A percentile compares a stretch with the other conserved stretches of the same genome.
phyloP scores from a whole-genome alignment of 2,113 vertebrate species.

The Thamnophis sirtalis region DNA sequence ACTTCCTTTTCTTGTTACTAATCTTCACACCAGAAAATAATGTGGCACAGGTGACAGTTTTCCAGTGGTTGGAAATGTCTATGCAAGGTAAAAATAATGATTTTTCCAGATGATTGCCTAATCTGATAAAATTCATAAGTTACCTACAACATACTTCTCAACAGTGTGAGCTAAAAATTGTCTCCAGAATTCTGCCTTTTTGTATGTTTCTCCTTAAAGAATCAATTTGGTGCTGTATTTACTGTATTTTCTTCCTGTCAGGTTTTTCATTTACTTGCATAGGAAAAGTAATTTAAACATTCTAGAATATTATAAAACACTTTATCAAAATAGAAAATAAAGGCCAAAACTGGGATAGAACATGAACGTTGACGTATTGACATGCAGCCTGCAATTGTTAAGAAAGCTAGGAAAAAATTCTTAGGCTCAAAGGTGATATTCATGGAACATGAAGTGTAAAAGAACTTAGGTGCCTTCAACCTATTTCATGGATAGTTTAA shows the following conservation, averaged over 20 bases:
- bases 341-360: not conserved
- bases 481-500: not conserved
- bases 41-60: not conserved
- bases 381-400: not conserved
- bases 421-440: not conserved
- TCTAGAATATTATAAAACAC: not conserved
- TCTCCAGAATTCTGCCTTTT: not conserved
- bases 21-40: accelerated
- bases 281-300: not conserved
- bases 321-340: not conserved
- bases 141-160: not conserved
- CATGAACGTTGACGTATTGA: not conserved
- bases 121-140: not conserved
- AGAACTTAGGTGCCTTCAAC: not conserved
- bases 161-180: not conserved
- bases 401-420: not conserved
- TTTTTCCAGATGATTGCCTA: constrained; percentile 18
- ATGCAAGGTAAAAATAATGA: not conserved
- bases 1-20: not conserved
- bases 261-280: not conserved
- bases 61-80: not conserved
- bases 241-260: not conserved
- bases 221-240: not conserved
- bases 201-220: not conserved
- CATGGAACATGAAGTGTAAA: not conserved